Conservation (phyloP, 2,888 invertebrate species). For the Miltochrista miniata region DNA sequence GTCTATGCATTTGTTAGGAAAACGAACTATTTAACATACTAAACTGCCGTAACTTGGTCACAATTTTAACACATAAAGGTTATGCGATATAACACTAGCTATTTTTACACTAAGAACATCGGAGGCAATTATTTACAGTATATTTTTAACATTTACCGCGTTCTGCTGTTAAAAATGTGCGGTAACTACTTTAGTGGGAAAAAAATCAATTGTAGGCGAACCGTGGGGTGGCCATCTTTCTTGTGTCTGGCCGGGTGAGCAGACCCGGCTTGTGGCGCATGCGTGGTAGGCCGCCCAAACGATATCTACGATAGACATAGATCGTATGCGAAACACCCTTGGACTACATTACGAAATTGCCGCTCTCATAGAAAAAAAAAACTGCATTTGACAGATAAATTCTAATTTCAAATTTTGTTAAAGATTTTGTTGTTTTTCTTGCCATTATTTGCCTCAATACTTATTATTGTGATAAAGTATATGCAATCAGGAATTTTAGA, state of each 20-base stretch:
- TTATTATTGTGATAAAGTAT: not conserved
- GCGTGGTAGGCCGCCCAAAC: constrained; percentile 58
- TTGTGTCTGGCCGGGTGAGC: constrained; percentile 63
- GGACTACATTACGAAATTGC: constrained; percentile 8
- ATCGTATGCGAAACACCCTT: constrained; percentile 22
- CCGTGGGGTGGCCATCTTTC: constrained; percentile 70
- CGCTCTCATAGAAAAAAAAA: not conserved
- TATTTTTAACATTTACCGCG: constrained; percentile 34
- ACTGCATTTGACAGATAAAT: not conserved
- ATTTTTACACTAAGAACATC: constrained; percentile 34
- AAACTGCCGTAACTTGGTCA: constrained; percentile 25
- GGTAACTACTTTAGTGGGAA: constrained; percentile 56
- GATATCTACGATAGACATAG: constrained; percentile 37
- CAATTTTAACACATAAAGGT: constrained; percentile 20
- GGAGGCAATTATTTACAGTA: constrained; percentile 36
- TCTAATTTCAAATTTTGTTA: not conserved
- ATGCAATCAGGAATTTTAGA: too few species aligned
- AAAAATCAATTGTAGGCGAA: constrained; percentile 74
- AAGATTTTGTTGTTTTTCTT: not conserved
- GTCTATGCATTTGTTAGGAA: constrained; percentile 45
- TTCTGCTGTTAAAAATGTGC: constrained; percentile 34
- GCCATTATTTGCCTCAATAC: not conserved
- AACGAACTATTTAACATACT: constrained; percentile 33
- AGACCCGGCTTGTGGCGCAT: constrained; percentile 58
- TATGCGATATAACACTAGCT: constrained; percentile 24